Evolutionary conservation across 1,140 invertebrate genomes (phyloP), one percentile per base, ranked within the genome.

Genomic region (Drosophila nikananu): DNA sequence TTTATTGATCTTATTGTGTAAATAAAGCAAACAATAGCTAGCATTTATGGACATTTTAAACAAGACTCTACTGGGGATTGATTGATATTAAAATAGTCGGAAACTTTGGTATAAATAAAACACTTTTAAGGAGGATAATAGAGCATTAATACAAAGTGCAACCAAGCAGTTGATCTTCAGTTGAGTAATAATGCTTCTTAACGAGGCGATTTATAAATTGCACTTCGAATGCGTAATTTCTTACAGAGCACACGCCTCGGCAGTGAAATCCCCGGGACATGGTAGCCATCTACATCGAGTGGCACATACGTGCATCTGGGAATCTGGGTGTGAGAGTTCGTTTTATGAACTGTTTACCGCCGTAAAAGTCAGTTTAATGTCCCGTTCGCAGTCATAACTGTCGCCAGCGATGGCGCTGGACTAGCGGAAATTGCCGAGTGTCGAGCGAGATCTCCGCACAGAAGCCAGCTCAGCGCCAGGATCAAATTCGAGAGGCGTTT

Each of bases 311-410:
- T 70, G 68, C 48, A 59, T 73, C 66, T 66, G 64, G 57, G 41
- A 46, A 41, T 77, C 64, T 71, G 59, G 46, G 52, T 30, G 67
- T 48, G 52, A 73, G 54, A 73, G 58, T 55, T 80, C 62, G 35
- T 80, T 80, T 89, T 84, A 89, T 86, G 86, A 86, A 86, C 86
- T 89, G 86, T 89, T 89, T 89, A 89, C 81, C 81, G 86, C 67
- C 86, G 79, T 89, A 86, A 89, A 89, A 91, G 86, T 89, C 86
- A 89, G 32, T 90, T 90, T 89, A 91, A 89, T 89, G 86, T 70
- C 71, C 81, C 71, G 65, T 80, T 72, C 74, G 67, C 54, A 76
- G 86, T 84, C 86, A 89, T 89, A 89, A 90, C 81, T 89, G 86
- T 89, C 86, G 76, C 70, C 51, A 76, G 52, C 60, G 52, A 81